These are phyloP conservation scores for Eutrigla gurnardus DNA, from an alignment of 2,797 vertebrate genomes.

Conservation along the genomic window DNA sequence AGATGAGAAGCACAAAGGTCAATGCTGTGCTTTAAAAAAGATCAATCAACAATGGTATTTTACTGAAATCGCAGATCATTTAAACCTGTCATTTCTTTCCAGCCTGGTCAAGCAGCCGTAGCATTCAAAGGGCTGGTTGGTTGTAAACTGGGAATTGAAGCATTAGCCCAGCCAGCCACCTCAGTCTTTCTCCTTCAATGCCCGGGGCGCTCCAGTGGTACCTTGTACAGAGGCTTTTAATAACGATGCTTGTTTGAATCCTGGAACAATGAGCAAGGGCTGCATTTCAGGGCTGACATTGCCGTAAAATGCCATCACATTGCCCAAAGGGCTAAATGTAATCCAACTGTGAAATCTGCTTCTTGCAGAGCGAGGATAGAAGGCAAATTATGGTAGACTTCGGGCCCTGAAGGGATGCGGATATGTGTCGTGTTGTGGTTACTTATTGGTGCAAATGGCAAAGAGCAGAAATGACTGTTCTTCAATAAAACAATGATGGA, in stretches of 20 bases:
- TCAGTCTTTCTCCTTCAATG: constrained; percentile 54
- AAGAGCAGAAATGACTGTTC: neutral
- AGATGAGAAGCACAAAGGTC: constrained; percentile 15
- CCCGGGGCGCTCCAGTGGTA: constrained; percentile 55
- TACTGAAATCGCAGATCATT: constrained; percentile 28
- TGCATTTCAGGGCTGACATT: constrained; percentile 73
- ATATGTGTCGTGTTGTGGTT: constrained; percentile 16
- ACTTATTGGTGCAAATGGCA: constrained; percentile 15
- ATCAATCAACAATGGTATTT: neutral
- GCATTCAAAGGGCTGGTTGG: constrained; percentile 30
- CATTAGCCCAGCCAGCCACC: constrained; percentile 47
- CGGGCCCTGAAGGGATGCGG: neutral
- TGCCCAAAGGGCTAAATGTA: constrained; percentile 70
- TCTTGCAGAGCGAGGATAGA: constrained; percentile 36
- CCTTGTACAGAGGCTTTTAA: constrained; percentile 65
- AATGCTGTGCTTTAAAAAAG: constrained; percentile 5
- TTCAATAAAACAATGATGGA: neutral
- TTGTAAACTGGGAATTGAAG: constrained; percentile 58
- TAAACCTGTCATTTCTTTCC: constrained; percentile 26
- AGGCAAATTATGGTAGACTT: constrained; percentile 31
- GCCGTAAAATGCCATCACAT: constrained; percentile 74
- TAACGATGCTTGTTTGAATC: constrained; percentile 74
- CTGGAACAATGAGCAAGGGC: constrained; percentile 73
- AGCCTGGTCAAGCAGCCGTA: constrained; percentile 15
- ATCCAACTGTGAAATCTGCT: constrained; percentile 74